Base-by-base conservation (phyloP, 2,888 invertebrate species). In the Hemicrepidius hirtus region DNA sequence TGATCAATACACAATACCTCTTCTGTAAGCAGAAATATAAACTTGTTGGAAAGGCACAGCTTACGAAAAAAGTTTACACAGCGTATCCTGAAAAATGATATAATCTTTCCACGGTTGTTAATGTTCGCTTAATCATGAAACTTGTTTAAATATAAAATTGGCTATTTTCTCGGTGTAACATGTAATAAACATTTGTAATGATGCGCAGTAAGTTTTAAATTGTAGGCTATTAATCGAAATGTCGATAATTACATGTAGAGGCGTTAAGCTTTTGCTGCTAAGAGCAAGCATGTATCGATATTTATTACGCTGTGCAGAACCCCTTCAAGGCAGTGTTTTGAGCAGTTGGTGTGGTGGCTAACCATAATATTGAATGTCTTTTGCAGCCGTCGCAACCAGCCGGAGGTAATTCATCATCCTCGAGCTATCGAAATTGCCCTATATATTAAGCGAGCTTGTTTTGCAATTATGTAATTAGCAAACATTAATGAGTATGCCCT, bases 301-400 rank as follows among this genome's bases (percentile, higher is more conserved):
- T 55, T 55, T 55, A 55, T 55, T 55, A 35, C 35, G 1, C 16
- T 28, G 55, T 55, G 35, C 18, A 55, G 32, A 32, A 32, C 18
- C 18, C 55, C 35, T 28, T 35, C 35, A 55, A 55, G 32, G 32
- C 55, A 55, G 7, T 55, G 55, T 55, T 55, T 18, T 16, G 32
- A 55, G 55, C 55, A 55, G 55, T 55, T 55, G 50, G 50, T 35
- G 55, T 55, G 16, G 44, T 55, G 70, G 70, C 32, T 28, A 70
- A 32, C 70, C 55, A 57, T 64, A 63, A 62, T 62, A 70, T 70
- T 28, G 46, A 64, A 63, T 64, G 70, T 64, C 70, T 70, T 64
- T 44, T 37, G 64, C 70, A 70, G 55, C 64, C 57, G 64, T 64
- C 64, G 63, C 70, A 53, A 64, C 53, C 64, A 44, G 57, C 32